These are phyloP conservation scores for Melozone crissalis DNA, from an alignment of 2,113 vertebrate species.

Conservation along the genomic window DNA sequence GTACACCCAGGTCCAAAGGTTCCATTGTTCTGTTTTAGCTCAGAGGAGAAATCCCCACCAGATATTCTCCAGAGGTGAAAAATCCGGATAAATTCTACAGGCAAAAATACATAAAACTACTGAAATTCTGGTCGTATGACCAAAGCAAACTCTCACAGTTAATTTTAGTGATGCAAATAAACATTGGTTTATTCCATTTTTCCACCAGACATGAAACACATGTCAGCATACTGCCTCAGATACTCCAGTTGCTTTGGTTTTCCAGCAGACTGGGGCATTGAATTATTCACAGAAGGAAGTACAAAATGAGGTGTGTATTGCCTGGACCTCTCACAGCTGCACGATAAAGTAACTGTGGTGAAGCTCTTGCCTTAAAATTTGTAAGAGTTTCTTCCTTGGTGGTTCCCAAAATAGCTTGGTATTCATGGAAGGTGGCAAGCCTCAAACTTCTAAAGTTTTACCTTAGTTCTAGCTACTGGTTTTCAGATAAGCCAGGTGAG, in stretches of 20 bases:
- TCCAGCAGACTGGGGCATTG: not conserved
- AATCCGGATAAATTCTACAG: fast-evolving
- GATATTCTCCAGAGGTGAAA: not conserved
- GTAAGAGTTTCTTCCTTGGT: not conserved
- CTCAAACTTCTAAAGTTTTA: not conserved
- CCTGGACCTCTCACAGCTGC: not conserved
- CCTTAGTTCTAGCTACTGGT: not conserved
- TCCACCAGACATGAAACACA: not conserved
- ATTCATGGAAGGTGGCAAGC: not conserved
- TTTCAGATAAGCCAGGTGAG: not conserved
- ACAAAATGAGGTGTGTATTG: fast-evolving
- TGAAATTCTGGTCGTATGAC: not conserved
- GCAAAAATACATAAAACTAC: not conserved
- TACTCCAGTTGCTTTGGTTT: not conserved
- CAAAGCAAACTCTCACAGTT: not conserved
- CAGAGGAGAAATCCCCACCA: not conserved
- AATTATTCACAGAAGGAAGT: not conserved
- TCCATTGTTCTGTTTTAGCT: not conserved
- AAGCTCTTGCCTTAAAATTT: not conserved
- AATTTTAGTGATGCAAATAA: not conserved
- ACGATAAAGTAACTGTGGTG: not conserved
- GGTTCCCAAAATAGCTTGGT: not conserved
- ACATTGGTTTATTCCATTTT: not conserved
- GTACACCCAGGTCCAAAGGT: not conserved
- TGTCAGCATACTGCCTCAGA: not conserved